Conservation (phyloP, 2,888 invertebrate species). For the Cheiracanthium punctorium region DNA sequence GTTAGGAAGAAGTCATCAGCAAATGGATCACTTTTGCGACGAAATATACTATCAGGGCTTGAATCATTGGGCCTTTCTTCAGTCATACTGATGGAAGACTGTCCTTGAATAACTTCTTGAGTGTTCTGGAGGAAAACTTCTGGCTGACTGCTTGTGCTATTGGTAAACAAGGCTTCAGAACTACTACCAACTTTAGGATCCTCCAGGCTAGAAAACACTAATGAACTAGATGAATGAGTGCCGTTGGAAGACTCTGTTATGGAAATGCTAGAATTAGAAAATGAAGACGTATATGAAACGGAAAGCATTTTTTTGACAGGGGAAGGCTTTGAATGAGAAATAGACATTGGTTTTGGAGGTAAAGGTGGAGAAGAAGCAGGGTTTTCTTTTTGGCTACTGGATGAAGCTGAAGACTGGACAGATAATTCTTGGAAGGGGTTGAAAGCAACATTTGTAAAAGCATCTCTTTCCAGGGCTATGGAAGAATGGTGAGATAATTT, state of each 20-base stretch:
- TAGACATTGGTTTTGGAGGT: slow-evolving; percentile 29
- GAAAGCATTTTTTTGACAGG: slow-evolving; percentile 32
- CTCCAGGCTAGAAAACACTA: slow-evolving; percentile 38
- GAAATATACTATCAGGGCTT: slow-evolving; percentile 65
- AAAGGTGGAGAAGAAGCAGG: slow-evolving; percentile 25
- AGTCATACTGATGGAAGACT: slow-evolving; percentile 13
- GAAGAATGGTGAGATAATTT: slow-evolving; percentile 29
- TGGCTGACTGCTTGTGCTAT: slow-evolving; percentile 30
- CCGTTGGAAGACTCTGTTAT: slow-evolving; percentile 29
- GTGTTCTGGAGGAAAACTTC: slow-evolving; percentile 22
- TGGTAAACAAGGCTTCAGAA: slow-evolving; percentile 36
- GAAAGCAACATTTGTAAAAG: background rate
- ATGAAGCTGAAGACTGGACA: background rate
- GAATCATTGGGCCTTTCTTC: slow-evolving; percentile 1
- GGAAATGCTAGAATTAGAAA: slow-evolving; percentile 19
- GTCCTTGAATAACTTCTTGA: background rate
- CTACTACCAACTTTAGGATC: slow-evolving; percentile 23
- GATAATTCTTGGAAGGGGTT: background rate
- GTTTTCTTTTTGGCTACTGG: background rate
- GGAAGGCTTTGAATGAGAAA: slow-evolving; percentile 20
- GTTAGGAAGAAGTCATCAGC: slow-evolving; percentile 68
- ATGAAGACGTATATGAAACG: background rate
- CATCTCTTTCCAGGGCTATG: slow-evolving; percentile 15
- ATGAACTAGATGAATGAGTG: slow-evolving; percentile 50
- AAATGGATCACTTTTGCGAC: slow-evolving; percentile 66